Base-by-base conservation (phyloP, 2,797 vertebrate species). In the Thamnophis elegans region DNA sequence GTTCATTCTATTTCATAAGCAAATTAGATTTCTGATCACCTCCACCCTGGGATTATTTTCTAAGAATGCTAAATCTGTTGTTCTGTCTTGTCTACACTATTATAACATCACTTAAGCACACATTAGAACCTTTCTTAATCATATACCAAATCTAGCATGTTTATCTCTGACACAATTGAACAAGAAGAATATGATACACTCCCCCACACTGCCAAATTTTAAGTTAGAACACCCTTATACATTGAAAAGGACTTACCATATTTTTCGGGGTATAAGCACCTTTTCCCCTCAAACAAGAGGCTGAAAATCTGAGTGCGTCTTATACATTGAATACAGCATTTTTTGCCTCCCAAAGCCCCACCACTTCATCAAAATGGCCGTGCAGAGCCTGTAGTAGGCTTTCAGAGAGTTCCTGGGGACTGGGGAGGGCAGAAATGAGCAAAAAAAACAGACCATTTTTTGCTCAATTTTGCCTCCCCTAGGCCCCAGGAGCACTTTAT, bases 11-110 rank as follows among this genome's bases (percentile, higher is more conserved):
- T 90, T 95, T 94, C 93, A 18, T 59, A 86, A 8, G 9, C 0
- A 9, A 28, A 47, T 28, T 4, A 0, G 1, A 60, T 12, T 59
- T 0, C 0, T 8, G 32, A 85, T 85, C 85, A 78, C 8, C 20
- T 56, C 16, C 51, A 89, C 26, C 0, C 47, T 20, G 8, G 87
- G 18, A 28, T 91, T 59, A 68, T 56, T 25, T 53, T 78, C 8
- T 5, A 53, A 85, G 28, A 26, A 22, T 86, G 87, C 36, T 32
- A 89, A 42, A 28, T 60, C 55, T 18, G 9, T 59, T 16, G 54
- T 47, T 51, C 1, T 73, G 16, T 73, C 73, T 58, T 47, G 4
- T 25, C n/a, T 25, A 16, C n/a, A 28, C 54, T 42, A 55, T 47
- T 92, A 85, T 36, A 86, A 82, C 25, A 92, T n/a, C 26, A 54